These are phyloP conservation scores for Leptobrachium leishanense DNA, from an alignment of 2,113 vertebrate genomes.

Conservation along the genomic window DNA sequence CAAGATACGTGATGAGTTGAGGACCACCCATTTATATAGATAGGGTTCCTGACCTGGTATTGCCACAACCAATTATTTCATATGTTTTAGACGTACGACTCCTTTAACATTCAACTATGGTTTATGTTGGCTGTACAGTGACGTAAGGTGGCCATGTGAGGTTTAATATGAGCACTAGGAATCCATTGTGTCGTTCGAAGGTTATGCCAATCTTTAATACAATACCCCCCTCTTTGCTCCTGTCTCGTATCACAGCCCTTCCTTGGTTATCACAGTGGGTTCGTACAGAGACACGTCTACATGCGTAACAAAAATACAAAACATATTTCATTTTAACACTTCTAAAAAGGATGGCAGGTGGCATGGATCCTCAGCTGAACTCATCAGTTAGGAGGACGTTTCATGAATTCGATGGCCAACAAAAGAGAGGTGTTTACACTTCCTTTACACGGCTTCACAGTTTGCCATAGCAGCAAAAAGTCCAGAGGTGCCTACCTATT, in stretches of 20 bases:
- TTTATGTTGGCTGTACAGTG: too few species aligned
- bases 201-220: neutral
- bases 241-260: constrained; percentile 19
- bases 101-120: neutral
- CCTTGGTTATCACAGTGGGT: constrained; percentile 40
- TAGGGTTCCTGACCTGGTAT: too few species aligned
- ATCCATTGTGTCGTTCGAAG: too few species aligned
- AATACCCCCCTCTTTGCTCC: neutral
- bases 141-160: too few species aligned
- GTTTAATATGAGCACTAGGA: too few species aligned
- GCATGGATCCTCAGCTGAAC: constrained; percentile 19
- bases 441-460: neutral
- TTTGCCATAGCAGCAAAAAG: constrained; percentile 11
- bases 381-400: constrained; percentile 12
- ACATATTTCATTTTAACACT: constrained; percentile 15
- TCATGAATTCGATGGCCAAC: constrained; percentile 43
- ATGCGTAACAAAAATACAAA: constrained; percentile 41
- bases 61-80: too few species aligned
- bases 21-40: too few species aligned
- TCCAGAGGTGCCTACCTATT: neutral
- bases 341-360: constrained; percentile 7
- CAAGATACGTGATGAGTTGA: too few species aligned
- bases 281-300: constrained; percentile 36
- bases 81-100: too few species aligned
- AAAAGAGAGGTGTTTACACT: constrained; percentile 6